Evolutionary conservation across 2,113 vertebrate species (phyloP).

Genomic region (Pteropus alecto): DNA sequence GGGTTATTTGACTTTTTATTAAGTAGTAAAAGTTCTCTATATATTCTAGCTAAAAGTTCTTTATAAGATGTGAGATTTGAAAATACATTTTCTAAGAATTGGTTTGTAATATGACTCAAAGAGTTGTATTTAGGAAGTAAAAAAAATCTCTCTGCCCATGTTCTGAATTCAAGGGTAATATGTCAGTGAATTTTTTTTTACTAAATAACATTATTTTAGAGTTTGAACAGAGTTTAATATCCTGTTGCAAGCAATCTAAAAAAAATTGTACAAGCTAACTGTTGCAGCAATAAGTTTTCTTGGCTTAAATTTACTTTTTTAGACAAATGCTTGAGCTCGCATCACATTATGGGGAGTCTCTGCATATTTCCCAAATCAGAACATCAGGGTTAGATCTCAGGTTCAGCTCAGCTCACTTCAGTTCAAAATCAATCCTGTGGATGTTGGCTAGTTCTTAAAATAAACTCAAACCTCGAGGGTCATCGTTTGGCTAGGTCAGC

Average conservation of each 20-base stretch:
- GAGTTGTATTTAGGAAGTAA: neutral
- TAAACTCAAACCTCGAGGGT: constrained; percentile 29
- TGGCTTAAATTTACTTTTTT: neutral
- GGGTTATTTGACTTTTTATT: neutral
- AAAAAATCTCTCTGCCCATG: neutral
- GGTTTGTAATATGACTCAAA: neutral
- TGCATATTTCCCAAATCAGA: neutral
- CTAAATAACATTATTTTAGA: neutral
- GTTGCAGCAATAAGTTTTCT: neutral
- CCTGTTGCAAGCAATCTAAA: neutral
- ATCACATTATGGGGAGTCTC: neutral
- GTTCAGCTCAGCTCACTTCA: neutral
- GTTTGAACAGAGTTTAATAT: neutral
- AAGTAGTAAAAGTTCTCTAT: neutral
- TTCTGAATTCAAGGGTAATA: neutral
- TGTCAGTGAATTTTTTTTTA: neutral
- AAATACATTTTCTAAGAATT: neutral
- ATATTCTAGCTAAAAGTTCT: neutral
- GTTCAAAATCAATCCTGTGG: neutral
- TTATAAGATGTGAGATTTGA: neutral
- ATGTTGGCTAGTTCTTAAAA: neutral
- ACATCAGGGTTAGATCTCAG: neutral
- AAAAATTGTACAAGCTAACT: neutral
- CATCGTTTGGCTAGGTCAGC: constrained; percentile 45
- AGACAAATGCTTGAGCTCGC: neutral